These are phyloP conservation scores for Tetranychus piercei DNA, from an alignment of 2,888 invertebrate species.

Conservation along the genomic window DNA sequence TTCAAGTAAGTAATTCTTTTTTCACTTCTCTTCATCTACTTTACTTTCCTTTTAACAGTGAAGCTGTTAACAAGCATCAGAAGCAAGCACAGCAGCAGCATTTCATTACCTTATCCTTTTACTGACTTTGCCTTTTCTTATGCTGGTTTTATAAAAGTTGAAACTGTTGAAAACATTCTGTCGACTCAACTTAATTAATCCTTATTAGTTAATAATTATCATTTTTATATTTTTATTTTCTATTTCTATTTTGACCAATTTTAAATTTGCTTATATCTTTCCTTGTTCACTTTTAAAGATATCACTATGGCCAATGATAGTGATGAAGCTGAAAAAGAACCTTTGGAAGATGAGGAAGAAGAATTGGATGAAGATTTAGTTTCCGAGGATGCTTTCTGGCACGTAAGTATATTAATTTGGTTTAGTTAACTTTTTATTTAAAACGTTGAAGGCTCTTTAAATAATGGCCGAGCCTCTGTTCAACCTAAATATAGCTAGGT, in stretches of 20 bases:
- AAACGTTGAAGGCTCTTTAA: background rate
- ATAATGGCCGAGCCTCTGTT: background rate
- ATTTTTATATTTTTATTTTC: background rate
- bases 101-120: background rate
- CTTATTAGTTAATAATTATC: too few species aligned
- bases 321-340: constrained; percentile 4
- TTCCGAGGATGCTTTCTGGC: constrained; percentile 18
- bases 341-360: background rate
- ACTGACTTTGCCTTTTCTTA: background rate
- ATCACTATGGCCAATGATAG: background rate
- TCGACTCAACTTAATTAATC: too few species aligned
- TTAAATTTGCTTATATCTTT: constrained; percentile 1
- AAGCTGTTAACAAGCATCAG: background rate
- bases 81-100: background rate
- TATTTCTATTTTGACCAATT: background rate
- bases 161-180: too few species aligned
- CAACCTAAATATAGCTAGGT: background rate
- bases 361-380: constrained; percentile 10
- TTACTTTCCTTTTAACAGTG: background rate
- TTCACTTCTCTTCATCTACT: background rate
- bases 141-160: too few species aligned
- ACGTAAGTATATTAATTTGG: constrained; percentile 13
- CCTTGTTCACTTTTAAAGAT: background rate
- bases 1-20: background rate
- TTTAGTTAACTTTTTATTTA: background rate